phyloP scores from a whole-genome alignment of 2,888 invertebrate species.

The Oscheius myriophilus region DNA sequence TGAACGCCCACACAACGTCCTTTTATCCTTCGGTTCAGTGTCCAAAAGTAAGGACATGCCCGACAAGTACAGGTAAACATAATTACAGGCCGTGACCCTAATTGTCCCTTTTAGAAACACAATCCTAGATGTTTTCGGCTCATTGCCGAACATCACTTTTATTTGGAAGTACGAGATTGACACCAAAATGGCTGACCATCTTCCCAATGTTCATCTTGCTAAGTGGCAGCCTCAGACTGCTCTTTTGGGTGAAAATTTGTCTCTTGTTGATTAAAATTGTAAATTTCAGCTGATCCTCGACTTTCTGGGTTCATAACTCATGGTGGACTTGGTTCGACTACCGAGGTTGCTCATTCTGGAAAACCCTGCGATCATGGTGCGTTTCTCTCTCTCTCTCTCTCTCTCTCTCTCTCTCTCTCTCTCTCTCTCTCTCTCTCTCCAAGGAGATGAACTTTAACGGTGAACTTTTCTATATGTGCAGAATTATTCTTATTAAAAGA shows the following conservation, averaged over 20 bases:
- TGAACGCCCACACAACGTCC: slow-evolving; percentile 13
- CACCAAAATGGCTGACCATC: slow-evolving; percentile 20
- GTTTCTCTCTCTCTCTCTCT: neutral
- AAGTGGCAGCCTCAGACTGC: slow-evolving; percentile 54
- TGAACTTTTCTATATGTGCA: too few relatives aligned
- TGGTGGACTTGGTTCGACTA: slow-evolving; percentile 21
- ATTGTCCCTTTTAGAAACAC: slow-evolving; percentile 30
- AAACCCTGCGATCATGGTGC: slow-evolving; percentile 18
- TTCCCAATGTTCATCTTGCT: slow-evolving; percentile 39
- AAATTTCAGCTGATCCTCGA: slow-evolving; percentile 4
- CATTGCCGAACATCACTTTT: slow-evolving; percentile 39
- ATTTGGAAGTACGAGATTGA: slow-evolving; percentile 48
- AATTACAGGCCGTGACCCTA: too few relatives aligned
- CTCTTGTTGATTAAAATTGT: neutral
- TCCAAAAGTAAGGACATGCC: slow-evolving; percentile 25
- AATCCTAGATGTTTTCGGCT: slow-evolving; percentile 30
- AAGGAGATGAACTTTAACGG: too few relatives aligned
- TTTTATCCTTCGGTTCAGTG: slow-evolving; percentile 22
- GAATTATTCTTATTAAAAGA: too few relatives aligned
- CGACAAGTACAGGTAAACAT: slow-evolving; percentile 15
- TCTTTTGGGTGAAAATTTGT: slow-evolving; percentile 29
- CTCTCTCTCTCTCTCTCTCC: too few relatives aligned
- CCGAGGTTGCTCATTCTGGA: slow-evolving; percentile 21
- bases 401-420: too few relatives aligned
- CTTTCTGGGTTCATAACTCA: slow-evolving; percentile 16